Base-by-base conservation (phyloP, 1,140 invertebrate genomes). In the Ceratina calcarata region DNA sequence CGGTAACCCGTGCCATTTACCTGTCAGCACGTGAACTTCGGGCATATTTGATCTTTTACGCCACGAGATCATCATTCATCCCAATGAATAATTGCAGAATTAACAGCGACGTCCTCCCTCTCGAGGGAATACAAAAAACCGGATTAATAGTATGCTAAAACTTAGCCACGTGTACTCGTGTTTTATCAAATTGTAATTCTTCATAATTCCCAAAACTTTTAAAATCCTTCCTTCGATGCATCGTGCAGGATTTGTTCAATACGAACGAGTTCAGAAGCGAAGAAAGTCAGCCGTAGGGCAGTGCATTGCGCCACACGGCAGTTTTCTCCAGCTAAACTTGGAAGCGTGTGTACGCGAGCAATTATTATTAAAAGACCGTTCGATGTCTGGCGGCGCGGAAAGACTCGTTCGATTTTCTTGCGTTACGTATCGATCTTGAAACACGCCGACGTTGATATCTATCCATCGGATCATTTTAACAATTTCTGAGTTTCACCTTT, bases 311-410 rank as follows among this genome's bases (percentile, higher is more conserved):
- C 27, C 27, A 32, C 27, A 32, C 27, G 27, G 2, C 27, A 32
- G 27, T 32, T 32, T 32, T 32, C 27, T 32, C 27, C 27, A 4
- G 37, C 22, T 22, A 71, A 81, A 81, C 72, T 75, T 57, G 66
- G 32, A 8, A 74, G 27, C 76, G 65, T 8, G 51, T 22, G 16
- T 55, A 49, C 10, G 45, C 51, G 27, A 45, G 60, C 49, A 32
- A 53, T 10, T 45, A 73, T 79, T 78, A 79, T 72, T 24, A 60
- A 12, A 79, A 57, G 53, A 79, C 65, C 69, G 58, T 60, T 60
- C 55, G 55, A 60, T 51, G 53, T 58, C 61, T 66, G 12, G 24
- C 15, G 24, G 27, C 62, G 61, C n/a, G 32, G 70, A 73, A 64
- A 73, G 70, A 18, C 62, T 51, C 51, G 61, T 73, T 79, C 27